Base-by-base conservation (phyloP, 2,113 vertebrate genomes). In the Clarias magur region DNA sequence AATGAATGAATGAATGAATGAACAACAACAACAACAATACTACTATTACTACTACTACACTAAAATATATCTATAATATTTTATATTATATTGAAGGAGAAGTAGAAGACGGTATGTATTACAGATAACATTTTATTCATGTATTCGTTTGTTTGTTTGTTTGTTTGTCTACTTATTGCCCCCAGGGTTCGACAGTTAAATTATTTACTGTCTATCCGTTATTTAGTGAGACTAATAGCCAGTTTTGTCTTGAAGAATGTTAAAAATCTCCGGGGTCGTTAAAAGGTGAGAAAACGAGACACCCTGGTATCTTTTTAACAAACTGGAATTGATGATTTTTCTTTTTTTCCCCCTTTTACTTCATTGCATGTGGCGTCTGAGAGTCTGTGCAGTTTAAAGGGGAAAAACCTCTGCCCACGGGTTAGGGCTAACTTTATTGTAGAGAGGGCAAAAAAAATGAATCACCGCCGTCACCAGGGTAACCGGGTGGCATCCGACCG, bases 381-480 rank as follows among this genome's bases (percentile, higher is more conserved):
- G 56, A 76, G 80, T 89, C 85, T 89, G 62, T 9, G 87, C 67
- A 30, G 94, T 93, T 95, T 94, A 93, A 94, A 95, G 91, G 94
- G 93, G 93, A 94, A 95, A 68, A 59, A 73, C 73, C 95, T 92
- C 95, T 93, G 94, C 91, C 94, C 94, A 86, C 85, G 75, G 91
- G 95, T 94, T 94, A 25, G 34, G 83, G 12, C 5, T 25, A 75
- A 84, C 83, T 73, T 75, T 73, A 84, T 84, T 72, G 83, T 84
- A 57, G 30, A 72, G 8, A 38, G 56, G 53, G 83, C 67, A 73
- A 57, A 65, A 82, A 62, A 38, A 72, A 34, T 67, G 53, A 56
- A 27, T 95, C 94, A 96, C 93, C 93, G 89, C 94, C 93, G 96
- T 96, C 94, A 95, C 95, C 95, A 96, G 93, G 96, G 95, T 94